Base-by-base conservation (phyloP, 53 echinoderm and acorn worm genomes). In the Holothuria scabra region DNA sequence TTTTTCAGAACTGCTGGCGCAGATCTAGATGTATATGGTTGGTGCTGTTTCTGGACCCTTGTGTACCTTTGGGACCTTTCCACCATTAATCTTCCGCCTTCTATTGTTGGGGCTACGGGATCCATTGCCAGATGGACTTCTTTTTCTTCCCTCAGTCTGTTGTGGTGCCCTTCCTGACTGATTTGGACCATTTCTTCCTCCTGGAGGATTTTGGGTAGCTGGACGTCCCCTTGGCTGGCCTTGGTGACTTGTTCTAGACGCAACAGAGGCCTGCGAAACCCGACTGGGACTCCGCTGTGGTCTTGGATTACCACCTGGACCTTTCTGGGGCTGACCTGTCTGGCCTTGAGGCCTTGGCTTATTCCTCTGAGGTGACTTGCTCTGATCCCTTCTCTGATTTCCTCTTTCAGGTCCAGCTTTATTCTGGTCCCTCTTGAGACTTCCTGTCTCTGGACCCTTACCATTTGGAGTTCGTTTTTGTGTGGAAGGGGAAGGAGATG, bases 31-130 rank as follows among this genome's bases (percentile, higher is more conserved):
- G 78, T 78, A 78, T 56, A 78, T 78, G 26, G 78, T 78, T 12
- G 78, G 78, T 28, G 78, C 78, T 28, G 78, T 78, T 26, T 78
- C 78, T 56, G 78, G 78, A n/a, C 78, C 78, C 30, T 78, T 78
- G 16, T 78, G 56, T 26, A 56, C 56, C 31, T 78, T 78, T 56
- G 78, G 78, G 4, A 78, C 78, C 52, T 78, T 78, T 25, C 78
- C 78, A 3, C 78, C 78, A 28, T 56, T 56, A 22, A 78, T 78
- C 29, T 78, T 78, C 52, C 78, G 48, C 78, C 48, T 78, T 23
- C 78, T 58, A 31, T 78, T 78, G 33, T 78, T 78, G 78, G 78
- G 78, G 31, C 78, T 78, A 8, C 78, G 56, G 13, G 78, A 78
- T 30, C 78, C 58, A 19, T 13, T 10, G 11, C 28, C 25, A 30